Conservation (phyloP, 2,113 vertebrate genomes). For the Apodemus sylvaticus region DNA sequence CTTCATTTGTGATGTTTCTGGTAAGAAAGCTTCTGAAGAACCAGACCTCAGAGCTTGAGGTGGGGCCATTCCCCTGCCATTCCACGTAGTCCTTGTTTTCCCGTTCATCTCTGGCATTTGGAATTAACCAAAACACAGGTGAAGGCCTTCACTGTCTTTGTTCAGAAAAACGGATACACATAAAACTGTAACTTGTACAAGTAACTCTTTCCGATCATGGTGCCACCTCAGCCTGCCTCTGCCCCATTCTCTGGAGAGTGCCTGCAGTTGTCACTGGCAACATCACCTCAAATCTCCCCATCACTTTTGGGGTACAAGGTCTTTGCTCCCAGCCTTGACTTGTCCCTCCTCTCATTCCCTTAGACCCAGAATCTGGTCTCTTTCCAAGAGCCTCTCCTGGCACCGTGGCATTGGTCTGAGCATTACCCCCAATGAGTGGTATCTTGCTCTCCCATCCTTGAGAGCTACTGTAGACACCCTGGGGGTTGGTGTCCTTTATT, state of each 20-base stretch:
- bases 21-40: neutral
- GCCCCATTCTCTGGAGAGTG: neutral
- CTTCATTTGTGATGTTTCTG: neutral
- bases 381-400: neutral
- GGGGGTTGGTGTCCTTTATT: neutral
- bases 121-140: neutral
- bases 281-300: neutral
- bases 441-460: neutral
- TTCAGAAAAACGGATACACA: neutral
- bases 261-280: neutral
- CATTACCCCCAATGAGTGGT: neutral
- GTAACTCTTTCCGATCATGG: neutral
- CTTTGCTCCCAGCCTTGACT: neutral
- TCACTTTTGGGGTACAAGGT: neutral
- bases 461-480: neutral
- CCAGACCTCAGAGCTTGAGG: neutral
- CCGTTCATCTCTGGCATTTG: neutral
- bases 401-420: neutral
- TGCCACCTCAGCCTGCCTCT: neutral
- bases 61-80: rapidly evolving
- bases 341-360: neutral
- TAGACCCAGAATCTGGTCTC: neutral
- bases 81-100: neutral
- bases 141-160: neutral
- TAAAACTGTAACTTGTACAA: neutral